These are phyloP conservation scores for Alentia gelatinosa DNA, from an alignment of 2,888 invertebrate genomes.

Conservation along the genomic window DNA sequence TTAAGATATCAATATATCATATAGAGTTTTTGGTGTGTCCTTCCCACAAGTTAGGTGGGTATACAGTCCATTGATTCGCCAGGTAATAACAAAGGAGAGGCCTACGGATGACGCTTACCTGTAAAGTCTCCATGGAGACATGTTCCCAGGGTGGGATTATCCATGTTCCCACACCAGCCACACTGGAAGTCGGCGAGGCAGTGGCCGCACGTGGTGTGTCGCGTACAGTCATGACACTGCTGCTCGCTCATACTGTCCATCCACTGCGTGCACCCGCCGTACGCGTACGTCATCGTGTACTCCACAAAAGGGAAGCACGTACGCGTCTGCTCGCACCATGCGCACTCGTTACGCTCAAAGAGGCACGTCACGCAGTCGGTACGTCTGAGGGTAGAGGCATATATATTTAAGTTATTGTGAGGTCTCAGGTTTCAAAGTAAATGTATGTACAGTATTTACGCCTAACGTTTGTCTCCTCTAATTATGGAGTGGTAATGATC, in stretches of 20 bases:
- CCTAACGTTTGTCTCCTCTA: too few species aligned
- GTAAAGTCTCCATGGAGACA: constrained; percentile 78
- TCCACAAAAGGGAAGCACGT: constrained; percentile 92
- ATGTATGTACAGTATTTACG: too few species aligned
- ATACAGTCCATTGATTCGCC: too few species aligned
- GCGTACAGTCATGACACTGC: constrained; percentile 75
- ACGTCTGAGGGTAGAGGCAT: constrained; percentile 57
- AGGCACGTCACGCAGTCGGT: constrained; percentile 84
- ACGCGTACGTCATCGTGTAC: constrained; percentile 85
- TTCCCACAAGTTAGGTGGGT: too few species aligned
- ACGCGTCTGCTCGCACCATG: constrained; percentile 95
- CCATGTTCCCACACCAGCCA: constrained; percentile 95
- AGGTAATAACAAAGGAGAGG: too few species aligned
- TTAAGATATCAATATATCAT: too few species aligned
- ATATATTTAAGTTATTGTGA: too few species aligned
- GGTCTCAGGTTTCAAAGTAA: too few species aligned
- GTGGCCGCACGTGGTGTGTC: constrained; percentile 72
- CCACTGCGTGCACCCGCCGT: constrained; percentile 96
- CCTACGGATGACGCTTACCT: too few species aligned
- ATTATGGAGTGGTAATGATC: too few species aligned
- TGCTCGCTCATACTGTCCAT: constrained; percentile 84
- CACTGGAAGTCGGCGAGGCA: constrained; percentile 93
- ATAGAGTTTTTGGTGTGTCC: too few species aligned
- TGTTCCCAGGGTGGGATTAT: constrained; percentile 91
- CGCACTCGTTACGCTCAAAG: constrained; percentile 92